Conservation (phyloP, 2,797 vertebrate species). For the Chiloscyllium punctatum region DNA sequence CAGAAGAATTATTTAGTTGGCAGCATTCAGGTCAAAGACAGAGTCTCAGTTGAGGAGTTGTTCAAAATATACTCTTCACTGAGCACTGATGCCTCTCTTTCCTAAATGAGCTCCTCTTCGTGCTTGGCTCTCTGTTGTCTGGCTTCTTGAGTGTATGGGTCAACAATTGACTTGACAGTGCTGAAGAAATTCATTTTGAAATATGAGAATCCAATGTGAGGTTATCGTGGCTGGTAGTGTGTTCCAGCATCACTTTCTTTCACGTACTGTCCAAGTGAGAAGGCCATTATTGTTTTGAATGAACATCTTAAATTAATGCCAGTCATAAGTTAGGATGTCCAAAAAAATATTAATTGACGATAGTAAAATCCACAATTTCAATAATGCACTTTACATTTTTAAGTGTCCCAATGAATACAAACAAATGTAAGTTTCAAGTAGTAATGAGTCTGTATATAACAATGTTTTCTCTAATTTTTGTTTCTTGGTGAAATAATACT, state of each 20-base stretch:
- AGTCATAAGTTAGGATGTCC: not conserved
- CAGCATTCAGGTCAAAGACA: too few species aligned
- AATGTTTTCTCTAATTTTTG: not conserved
- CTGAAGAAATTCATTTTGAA: too few species aligned
- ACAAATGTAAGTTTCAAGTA: not conserved
- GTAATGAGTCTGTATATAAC: not conserved
- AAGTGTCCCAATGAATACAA: not conserved
- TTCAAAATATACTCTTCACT: too few species aligned
- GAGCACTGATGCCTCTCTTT: too few species aligned
- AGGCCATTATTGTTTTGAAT: not conserved
- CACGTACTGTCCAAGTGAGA: not conserved
- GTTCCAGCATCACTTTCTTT: not conserved
- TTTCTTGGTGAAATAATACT: not conserved
- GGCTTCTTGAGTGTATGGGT: too few species aligned
- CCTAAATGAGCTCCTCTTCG: too few species aligned
- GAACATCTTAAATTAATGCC: too few species aligned
- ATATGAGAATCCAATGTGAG: too few species aligned
- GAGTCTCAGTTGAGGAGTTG: too few species aligned
- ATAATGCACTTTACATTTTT: not conserved
- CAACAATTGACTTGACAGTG: too few species aligned
- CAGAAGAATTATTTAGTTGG: too few species aligned
- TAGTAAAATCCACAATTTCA: not conserved
- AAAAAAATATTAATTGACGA: not conserved
- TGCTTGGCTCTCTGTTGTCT: too few species aligned
- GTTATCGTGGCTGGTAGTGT: not conserved